Percentiles rank a stretch among this genome's conserved stretches.
Conservation (phyloP, 2,888 invertebrate genomes). For the Nemotelus pantherinus region DNA sequence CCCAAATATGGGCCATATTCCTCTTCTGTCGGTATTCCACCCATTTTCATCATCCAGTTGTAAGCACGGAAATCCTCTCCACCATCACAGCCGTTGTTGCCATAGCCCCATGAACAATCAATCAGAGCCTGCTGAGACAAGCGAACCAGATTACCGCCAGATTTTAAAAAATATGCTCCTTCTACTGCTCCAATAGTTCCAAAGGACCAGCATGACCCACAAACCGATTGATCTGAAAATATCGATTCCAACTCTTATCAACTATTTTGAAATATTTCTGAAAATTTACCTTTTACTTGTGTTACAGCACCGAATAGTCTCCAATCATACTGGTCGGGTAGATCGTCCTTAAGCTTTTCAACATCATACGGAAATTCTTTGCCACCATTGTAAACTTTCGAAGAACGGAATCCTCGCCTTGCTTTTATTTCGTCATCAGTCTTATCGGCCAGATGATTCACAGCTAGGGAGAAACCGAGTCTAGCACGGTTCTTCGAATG, state of each 20-base stretch:
- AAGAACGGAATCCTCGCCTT: constrained; percentile 74
- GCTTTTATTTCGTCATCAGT: constrained; percentile 80
- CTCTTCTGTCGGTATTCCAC: constrained; percentile 88
- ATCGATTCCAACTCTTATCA: constrained; percentile 12
- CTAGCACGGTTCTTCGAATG: constrained; percentile 83
- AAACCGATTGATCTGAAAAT: constrained; percentile 90
- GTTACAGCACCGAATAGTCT: constrained; percentile 91
- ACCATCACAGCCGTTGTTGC: constrained; percentile 97
- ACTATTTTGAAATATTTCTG: neutral
- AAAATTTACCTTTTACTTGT: constrained; percentile 81
- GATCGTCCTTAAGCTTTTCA: constrained; percentile 65
- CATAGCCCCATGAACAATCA: constrained; percentile 96
- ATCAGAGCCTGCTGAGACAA: constrained; percentile 94
- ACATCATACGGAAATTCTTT: constrained; percentile 79
- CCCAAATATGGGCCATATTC: constrained; percentile 92
- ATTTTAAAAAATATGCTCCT: constrained; percentile 87
- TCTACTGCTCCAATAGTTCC: constrained; percentile 93
- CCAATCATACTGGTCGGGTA: constrained; percentile 89
- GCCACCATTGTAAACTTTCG: constrained; percentile 76
- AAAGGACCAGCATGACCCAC: constrained; percentile 98
- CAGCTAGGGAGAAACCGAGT: constrained; percentile 75
- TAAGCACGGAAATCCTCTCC: constrained; percentile 96
- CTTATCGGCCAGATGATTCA: constrained; percentile 90
- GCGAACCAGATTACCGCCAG: constrained; percentile 80
- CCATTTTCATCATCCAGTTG: constrained; percentile 90